Evolutionary conservation across 2,113 vertebrate species (phyloP), one percentile per base, ranked within the genome.

Genomic region (Stictonetta naevosa): DNA sequence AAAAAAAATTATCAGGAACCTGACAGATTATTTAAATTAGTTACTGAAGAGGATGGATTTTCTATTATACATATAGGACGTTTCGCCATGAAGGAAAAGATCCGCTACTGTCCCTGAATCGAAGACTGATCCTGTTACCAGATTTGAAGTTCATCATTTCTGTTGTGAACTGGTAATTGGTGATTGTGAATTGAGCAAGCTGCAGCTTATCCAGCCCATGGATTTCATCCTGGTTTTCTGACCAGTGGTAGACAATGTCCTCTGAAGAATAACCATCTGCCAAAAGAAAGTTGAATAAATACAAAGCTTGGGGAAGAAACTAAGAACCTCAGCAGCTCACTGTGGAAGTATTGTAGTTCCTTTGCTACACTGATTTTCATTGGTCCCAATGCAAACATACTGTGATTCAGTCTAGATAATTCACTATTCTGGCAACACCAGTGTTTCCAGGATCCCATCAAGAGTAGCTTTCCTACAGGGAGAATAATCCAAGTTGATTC

Each of bases 151-250:
- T 99, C 98, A 99, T 98, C 69, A 98, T 97, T 96, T 99, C 99
- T 4, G 99, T 99, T 86, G 98, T 98, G 92, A 99, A 99, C 52
- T 97, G 98, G 96, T 99, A 99, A 96, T 98, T 99, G 25, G 98
- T 99, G 94, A 99, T 99, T 88, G 99, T 99, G 97, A 99, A 99
- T 92, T 99, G 99, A 34, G 99, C 99, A 66, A 99, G 98, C 94
- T 99, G 99, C 90, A 99, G 98, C 95, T 99, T 98, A 96, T 99
- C 99, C 97, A 99, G 97, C 40, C 99, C 99, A 0, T 99, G 99
- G 95, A 99, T 99, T 93, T 99, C 98, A 34, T 96, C 98, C 96
- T 99, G 99, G 97, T 98, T 99, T 84, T 99, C 99, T 0, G 99
- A 99, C 99, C 99, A 99, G 96, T 99, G 98, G 96, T 99, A 99